Evolutionary conservation across 64 coral and sea anemone species (phyloP).

Genomic region (Trachythela sp.): DNA sequence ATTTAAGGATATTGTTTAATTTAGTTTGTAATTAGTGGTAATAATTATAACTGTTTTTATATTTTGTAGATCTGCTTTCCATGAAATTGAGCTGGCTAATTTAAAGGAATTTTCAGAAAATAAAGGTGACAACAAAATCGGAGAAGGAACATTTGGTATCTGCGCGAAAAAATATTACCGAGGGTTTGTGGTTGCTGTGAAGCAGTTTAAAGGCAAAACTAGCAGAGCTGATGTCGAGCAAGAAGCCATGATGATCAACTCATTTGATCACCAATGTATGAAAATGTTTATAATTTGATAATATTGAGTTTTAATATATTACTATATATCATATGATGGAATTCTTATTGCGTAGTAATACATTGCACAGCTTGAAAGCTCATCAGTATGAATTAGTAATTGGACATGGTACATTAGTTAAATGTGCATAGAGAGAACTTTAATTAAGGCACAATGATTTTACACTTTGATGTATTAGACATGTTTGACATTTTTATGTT

Average conservation of each 20-base stretch:
- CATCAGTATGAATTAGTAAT: no score
- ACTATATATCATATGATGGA: background rate
- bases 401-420: no score
- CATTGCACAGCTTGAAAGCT: no score
- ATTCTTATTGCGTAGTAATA: background rate
- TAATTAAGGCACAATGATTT: no score
- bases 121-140: conserved; percentile 13
- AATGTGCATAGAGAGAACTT: no score
- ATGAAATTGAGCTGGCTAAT: conserved; percentile 26
- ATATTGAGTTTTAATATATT: background rate
- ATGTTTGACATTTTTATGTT: no score
- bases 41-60: background rate
- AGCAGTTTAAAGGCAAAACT: conserved; percentile 7
- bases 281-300: background rate
- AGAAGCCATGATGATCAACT: background rate
- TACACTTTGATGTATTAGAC: no score
- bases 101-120: background rate
- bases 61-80: background rate
- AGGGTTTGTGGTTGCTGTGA: conserved; percentile 30
- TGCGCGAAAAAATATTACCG: conserved; percentile 32
- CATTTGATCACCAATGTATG: conserved; percentile 48
- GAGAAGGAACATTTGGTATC: conserved; percentile 42
- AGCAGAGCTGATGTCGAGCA: background rate
- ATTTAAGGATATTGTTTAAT: no score
- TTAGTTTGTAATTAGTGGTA: no score